A percentile compares a stretch with the other conserved stretches of the same genome.
Conservation (phyloP, 2,888 invertebrate species). For the Pseudococcus viburni region DNA sequence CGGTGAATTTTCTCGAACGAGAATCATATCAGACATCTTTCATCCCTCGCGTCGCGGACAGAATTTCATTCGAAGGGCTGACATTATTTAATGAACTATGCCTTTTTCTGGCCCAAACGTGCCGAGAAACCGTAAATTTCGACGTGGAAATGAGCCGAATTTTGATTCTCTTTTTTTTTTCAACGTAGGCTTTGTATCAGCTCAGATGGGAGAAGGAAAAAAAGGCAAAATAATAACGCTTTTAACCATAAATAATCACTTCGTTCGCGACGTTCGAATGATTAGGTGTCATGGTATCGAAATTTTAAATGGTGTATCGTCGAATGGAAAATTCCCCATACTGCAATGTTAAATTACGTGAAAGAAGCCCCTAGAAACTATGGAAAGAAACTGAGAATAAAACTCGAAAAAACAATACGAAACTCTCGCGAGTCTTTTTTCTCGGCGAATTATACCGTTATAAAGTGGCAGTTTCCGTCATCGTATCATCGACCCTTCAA, state of each 20-base stretch:
- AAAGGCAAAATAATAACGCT: not conserved
- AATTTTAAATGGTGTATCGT: not conserved
- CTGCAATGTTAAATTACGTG: not conserved
- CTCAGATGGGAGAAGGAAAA: not conserved
- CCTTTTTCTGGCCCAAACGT: not conserved
- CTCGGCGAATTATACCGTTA: no score
- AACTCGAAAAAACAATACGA: not conserved
- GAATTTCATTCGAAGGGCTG: conserved; percentile 17
- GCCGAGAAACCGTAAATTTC: conserved; percentile 1
- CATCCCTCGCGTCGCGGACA: no score
- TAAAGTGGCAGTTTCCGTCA: not conserved
- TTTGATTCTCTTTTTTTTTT: not conserved
- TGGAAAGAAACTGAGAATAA: not conserved
- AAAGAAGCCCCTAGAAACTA: not conserved
- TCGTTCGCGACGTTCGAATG: not conserved
- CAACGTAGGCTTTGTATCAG: not conserved
- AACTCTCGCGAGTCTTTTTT: not conserved
- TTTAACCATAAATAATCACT: not conserved
- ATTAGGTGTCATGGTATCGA: not conserved
- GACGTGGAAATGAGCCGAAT: not conserved
- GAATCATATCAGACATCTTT: conserved; percentile 7
- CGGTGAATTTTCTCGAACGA: not conserved
- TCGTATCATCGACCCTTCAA: not conserved
- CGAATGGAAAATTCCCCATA: not conserved
- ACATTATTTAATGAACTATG: conserved; percentile 24